phyloP scores from a whole-genome alignment of 2,113 vertebrate genomes.

The Dasyornis broadbenti region DNA sequence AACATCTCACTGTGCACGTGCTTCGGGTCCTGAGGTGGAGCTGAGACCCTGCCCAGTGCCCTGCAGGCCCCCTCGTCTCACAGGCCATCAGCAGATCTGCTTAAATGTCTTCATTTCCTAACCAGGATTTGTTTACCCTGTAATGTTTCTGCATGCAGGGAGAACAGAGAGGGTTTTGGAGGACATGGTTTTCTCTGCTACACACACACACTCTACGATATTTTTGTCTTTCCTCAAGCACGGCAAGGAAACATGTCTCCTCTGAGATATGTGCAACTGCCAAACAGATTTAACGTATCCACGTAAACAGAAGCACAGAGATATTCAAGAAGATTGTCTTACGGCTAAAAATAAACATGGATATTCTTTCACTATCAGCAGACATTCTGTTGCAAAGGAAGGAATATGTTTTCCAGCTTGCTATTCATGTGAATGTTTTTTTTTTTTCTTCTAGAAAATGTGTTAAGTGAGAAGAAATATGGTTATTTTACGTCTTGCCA shows the following conservation, averaged over 20 bases:
- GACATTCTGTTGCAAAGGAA: not conserved
- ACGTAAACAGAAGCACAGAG: conserved; percentile 15
- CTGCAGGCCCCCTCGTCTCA: not conserved
- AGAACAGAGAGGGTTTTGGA: not conserved
- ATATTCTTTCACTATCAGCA: not conserved
- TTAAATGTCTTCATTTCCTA: not conserved
- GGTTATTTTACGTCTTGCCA: not conserved
- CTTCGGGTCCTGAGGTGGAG: not conserved
- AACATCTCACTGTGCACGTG: not conserved
- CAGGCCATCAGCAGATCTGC: not conserved
- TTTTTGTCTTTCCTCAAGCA: conserved; percentile 28
- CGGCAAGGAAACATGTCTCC: not conserved
- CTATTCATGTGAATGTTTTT: not conserved
- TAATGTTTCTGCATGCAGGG: not conserved
- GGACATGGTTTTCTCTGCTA: not conserved
- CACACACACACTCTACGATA: not conserved
- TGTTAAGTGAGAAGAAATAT: not conserved
- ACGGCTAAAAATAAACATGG: not conserved
- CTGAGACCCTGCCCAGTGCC: not conserved
- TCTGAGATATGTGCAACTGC: conserved; percentile 38
- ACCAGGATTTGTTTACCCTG: not conserved
- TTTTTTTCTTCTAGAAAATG: not conserved
- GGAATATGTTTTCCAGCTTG: not conserved
- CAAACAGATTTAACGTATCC: not conserved
- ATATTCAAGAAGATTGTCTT: conserved; percentile 15